Evolutionary conservation across 2,113 vertebrate genomes (phyloP).

Genomic region (Leptobrachium ailaonicum): DNA sequence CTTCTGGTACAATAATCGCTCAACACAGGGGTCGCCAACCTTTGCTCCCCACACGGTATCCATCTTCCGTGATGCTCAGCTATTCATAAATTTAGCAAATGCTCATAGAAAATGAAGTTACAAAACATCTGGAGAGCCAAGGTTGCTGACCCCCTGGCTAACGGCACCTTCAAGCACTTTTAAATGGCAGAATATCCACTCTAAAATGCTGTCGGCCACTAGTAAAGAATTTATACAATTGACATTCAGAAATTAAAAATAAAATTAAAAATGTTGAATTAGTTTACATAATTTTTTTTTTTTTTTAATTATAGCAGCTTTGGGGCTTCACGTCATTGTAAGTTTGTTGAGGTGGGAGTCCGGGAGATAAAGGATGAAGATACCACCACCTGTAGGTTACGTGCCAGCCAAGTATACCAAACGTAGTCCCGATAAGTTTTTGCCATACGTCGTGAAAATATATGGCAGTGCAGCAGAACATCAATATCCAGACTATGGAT

Average conservation of each 20-base stretch:
- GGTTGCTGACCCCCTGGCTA: too few relatives aligned
- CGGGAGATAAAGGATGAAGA: slow-evolving; percentile 78
- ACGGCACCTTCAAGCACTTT: too few relatives aligned
- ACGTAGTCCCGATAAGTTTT: slow-evolving; percentile 80
- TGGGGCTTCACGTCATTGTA: not conserved
- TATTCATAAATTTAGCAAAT: too few relatives aligned
- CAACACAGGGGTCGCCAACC: too few relatives aligned
- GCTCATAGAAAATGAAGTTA: too few relatives aligned
- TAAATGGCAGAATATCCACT: not conserved
- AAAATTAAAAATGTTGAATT: not conserved
- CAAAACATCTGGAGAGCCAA: too few relatives aligned
- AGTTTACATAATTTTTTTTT: not conserved
- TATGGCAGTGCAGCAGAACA: slow-evolving; percentile 88
- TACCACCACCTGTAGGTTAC: slow-evolving; percentile 87
- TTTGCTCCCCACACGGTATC: too few relatives aligned
- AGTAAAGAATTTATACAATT: not conserved
- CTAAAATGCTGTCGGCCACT: not conserved
- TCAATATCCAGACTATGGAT: slow-evolving; percentile 81
- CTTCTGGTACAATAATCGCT: too few relatives aligned
- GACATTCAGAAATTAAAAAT: not conserved
- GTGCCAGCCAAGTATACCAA: slow-evolving; percentile 81
- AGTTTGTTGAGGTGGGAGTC: slow-evolving; percentile 72
- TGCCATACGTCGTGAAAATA: slow-evolving; percentile 88
- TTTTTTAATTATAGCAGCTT: not conserved
- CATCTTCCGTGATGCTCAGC: too few relatives aligned